phyloP scores from a whole-genome alignment of 2,797 vertebrate species.

The Spea hammondii region DNA sequence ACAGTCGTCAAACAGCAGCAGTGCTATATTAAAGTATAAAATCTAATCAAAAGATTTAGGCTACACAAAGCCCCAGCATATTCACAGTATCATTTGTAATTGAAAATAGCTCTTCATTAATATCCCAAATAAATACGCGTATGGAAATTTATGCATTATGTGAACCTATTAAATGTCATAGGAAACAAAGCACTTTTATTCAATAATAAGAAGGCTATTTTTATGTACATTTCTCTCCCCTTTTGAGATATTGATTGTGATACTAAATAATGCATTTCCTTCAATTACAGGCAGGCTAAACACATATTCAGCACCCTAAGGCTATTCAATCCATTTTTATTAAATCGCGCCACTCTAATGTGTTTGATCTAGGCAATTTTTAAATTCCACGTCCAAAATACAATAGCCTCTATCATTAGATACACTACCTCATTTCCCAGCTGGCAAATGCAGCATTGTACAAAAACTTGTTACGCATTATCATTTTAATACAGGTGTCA shows the following conservation, averaged over 20 bases:
- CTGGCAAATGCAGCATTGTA: conserved; percentile 34
- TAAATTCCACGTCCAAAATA: conserved; percentile 26
- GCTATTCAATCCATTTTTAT: conserved; percentile 42
- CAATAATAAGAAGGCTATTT: conserved; percentile 19
- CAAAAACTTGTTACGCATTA: conserved; percentile 38
- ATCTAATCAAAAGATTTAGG: conserved; percentile 14
- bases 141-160: conserved; percentile 18
- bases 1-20: not conserved
- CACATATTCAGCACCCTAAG: conserved; percentile 9
- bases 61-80: conserved; percentile 10
- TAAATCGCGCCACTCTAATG: conserved; percentile 31
- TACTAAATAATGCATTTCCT: conserved; percentile 35
- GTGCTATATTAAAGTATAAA: conserved; percentile 14
- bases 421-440: conserved; percentile 34
- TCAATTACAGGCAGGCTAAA: conserved; percentile 20
- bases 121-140: not conserved
- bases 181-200: conserved; percentile 11
- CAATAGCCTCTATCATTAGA: conserved; percentile 37
- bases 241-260: conserved; percentile 18
- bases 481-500: conserved; percentile 48
- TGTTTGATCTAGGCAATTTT: conserved; percentile 36
- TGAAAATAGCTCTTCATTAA: conserved; percentile 24
- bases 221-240: conserved; percentile 25
- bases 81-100: conserved; percentile 26
- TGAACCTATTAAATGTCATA: conserved; percentile 28